Evolutionary conservation across 2,113 vertebrate genomes (phyloP).

Genomic region (Pelusios castaneus): DNA sequence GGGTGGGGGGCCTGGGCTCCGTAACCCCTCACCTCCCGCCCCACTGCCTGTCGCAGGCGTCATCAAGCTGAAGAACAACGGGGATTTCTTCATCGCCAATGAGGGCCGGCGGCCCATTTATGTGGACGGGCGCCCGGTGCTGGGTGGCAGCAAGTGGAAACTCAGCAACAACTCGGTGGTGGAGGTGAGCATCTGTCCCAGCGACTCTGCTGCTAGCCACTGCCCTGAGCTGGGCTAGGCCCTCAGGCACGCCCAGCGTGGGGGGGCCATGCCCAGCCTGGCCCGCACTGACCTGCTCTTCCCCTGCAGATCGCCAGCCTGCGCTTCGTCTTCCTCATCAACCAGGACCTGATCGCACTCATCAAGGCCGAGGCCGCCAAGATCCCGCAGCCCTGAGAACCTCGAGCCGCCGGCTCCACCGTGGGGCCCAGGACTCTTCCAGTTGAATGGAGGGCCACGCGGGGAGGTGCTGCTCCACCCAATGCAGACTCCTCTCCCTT

Average conservation of each 20-base stretch:
- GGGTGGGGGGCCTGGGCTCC: background rate
- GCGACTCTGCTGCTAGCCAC: background rate
- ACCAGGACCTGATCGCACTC: constrained; percentile 94
- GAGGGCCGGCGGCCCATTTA: constrained; percentile 94
- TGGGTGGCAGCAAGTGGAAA: constrained; percentile 95
- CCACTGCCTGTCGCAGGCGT: constrained; percentile 77
- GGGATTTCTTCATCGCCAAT: constrained; percentile 95
- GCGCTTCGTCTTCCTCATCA: constrained; percentile 96
- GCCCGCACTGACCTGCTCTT: background rate
- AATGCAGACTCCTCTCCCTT: too few species aligned
- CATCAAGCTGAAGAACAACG: constrained; percentile 95
- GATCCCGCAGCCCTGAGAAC: constrained; percentile 87
- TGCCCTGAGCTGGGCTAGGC: too few species aligned
- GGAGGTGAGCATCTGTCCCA: constrained; percentile 76
- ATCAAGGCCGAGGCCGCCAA: constrained; percentile 96
- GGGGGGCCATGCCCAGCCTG: rapidly evolving
- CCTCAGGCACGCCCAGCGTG: too few species aligned
- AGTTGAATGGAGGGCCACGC: too few species aligned
- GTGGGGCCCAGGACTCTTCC: too few species aligned
- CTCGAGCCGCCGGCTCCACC: too few species aligned
- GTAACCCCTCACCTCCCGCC: rapidly evolving
- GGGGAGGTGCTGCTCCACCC: too few species aligned
- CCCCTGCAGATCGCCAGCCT: constrained; percentile 89
- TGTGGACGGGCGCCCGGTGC: constrained; percentile 92
- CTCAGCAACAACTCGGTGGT: constrained; percentile 96